These are phyloP conservation scores for Hassar affinis DNA, from an alignment of 2,113 vertebrate genomes.

Conservation along the genomic window DNA sequence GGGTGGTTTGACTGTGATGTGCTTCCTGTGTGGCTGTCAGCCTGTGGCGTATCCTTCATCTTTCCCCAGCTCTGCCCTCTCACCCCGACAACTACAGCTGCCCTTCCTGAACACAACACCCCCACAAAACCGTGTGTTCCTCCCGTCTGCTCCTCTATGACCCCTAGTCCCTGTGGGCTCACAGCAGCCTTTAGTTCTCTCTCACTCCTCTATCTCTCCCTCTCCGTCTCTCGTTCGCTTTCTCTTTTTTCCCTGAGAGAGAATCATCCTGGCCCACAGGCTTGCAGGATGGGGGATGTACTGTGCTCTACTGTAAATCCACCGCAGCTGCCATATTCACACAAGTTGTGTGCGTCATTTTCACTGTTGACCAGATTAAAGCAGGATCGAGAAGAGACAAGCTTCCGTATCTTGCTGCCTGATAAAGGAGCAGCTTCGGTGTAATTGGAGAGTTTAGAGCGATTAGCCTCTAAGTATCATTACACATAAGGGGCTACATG, in stretches of 20 bases:
- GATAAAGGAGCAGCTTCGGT: slow-evolving; percentile 41
- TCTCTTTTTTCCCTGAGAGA: slow-evolving; percentile 36
- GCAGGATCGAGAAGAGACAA: slow-evolving; percentile 9
- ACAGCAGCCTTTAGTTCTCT: slow-evolving; percentile 44
- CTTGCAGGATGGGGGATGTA: slow-evolving; percentile 40
- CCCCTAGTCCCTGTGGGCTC: slow-evolving; percentile 59
- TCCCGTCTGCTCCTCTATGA: slow-evolving; percentile 53
- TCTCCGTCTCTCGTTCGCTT: slow-evolving; percentile 26
- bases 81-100: slow-evolving; percentile 55
- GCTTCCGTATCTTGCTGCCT: slow-evolving; percentile 14
- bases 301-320: slow-evolving; percentile 50
- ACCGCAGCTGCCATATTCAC: slow-evolving; percentile 30
- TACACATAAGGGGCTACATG: slow-evolving; percentile 42
- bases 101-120: slow-evolving; percentile 58
- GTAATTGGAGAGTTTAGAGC: slow-evolving; percentile 50
- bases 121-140: slow-evolving; percentile 57
- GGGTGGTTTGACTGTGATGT: slow-evolving; percentile 69
- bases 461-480: slow-evolving; percentile 48
- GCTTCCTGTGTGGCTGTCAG: slow-evolving; percentile 74
- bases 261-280: slow-evolving; percentile 46
- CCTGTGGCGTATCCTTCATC: slow-evolving; percentile 71
- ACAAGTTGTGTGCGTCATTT: slow-evolving; percentile 34
- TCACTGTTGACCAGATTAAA: slow-evolving; percentile 17
- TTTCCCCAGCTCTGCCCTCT: slow-evolving; percentile 66
- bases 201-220: slow-evolving; percentile 30